Percentiles rank a stretch among this genome's conserved stretches.
These are phyloP conservation scores for Dicycla oo DNA, from an alignment of 2,888 invertebrate genomes.

Conservation along the genomic window DNA sequence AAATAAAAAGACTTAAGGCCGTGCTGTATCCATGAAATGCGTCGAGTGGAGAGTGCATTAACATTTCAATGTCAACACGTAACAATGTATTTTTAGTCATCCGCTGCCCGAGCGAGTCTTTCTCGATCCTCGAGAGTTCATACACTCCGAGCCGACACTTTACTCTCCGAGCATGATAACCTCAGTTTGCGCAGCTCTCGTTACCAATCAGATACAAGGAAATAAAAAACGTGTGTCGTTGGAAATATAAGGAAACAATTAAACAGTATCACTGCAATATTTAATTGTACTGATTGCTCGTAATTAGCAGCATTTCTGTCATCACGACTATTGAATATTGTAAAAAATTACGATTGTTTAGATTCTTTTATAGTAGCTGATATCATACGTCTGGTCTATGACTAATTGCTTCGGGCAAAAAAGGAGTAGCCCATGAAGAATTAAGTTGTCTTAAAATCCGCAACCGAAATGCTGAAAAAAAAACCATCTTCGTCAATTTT, in stretches of 20 bases:
- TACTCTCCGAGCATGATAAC: slow-evolving; percentile 66
- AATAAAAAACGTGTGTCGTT: slow-evolving; percentile 61
- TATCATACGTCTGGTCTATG: slow-evolving; percentile 43
- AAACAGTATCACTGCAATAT: slow-evolving; percentile 79
- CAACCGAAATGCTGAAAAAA: slow-evolving; percentile 55
- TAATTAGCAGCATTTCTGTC: slow-evolving; percentile 78
- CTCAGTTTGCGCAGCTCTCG: slow-evolving; percentile 59
- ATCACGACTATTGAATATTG: slow-evolving; percentile 71
- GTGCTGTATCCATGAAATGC: slow-evolving; percentile 81
- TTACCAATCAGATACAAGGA: slow-evolving; percentile 68
- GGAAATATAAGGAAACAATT: slow-evolving; percentile 80
- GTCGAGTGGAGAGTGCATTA: slow-evolving; percentile 87
- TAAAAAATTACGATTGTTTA: slow-evolving; percentile 56
- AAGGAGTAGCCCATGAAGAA: slow-evolving; percentile 62
- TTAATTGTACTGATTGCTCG: slow-evolving; percentile 77
- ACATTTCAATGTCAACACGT: slow-evolving; percentile 90
- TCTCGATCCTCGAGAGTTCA: slow-evolving; percentile 71
- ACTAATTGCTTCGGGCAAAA: slow-evolving; percentile 61
- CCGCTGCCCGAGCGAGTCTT: slow-evolving; percentile 81
- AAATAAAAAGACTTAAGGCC: slow-evolving; percentile 76
- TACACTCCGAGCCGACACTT: slow-evolving; percentile 65
- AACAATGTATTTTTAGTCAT: slow-evolving; percentile 88
- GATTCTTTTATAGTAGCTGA: slow-evolving; percentile 39
- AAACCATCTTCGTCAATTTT: slow-evolving; percentile 50
- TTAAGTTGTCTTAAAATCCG: slow-evolving; percentile 62